phyloP scores from a whole-genome alignment of 2,888 invertebrate species.

The Limenitis camilla region DNA sequence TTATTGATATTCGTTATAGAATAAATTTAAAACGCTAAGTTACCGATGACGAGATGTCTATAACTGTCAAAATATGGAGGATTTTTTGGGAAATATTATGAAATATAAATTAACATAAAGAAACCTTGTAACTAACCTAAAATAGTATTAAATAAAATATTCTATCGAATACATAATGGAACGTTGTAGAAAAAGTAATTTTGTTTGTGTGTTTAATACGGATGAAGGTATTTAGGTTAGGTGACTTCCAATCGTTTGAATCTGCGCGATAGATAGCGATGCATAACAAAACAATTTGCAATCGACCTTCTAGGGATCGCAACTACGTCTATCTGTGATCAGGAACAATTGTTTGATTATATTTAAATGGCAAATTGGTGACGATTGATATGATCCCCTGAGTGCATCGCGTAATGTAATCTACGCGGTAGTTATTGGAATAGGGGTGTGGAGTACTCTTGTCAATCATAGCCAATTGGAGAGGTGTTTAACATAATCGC shows the following conservation, averaged over 20 bases:
- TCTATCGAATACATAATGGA: too few relatives aligned
- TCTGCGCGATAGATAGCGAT: neutral
- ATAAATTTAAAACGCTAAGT: too few relatives aligned
- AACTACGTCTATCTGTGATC: neutral
- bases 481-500: neutral
- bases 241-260: neutral
- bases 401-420: neutral
- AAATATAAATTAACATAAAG: too few relatives aligned
- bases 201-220: neutral
- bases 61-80: too few relatives aligned
- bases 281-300: neutral
- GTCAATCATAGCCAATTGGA: neutral
- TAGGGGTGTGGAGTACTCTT: neutral
- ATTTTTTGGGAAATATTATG: too few relatives aligned
- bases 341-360: neutral
- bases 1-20: too few relatives aligned
- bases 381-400: slow-evolving; percentile 1
- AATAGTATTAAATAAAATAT: too few relatives aligned
- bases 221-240: neutral
- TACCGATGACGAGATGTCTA: too few relatives aligned
- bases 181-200: neutral
- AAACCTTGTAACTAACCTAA: too few relatives aligned
- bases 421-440: neutral
- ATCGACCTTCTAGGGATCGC: neutral
- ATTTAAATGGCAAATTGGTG: slow-evolving; percentile 2